Base-by-base conservation (phyloP, 2,888 invertebrate species). In the Busseola fusca region DNA sequence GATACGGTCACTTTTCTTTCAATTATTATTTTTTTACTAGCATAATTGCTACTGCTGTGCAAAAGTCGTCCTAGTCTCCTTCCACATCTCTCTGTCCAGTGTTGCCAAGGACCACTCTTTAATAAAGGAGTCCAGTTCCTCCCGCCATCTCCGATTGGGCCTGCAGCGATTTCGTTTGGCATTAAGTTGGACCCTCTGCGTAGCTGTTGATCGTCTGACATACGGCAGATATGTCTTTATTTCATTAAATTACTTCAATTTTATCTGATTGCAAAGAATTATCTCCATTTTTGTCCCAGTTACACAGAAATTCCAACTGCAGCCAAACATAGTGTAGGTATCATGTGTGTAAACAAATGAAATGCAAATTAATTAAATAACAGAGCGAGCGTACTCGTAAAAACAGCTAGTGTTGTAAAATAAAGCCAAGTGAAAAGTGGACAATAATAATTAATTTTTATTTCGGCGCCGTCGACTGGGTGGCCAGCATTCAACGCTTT, bases 361-460 rank as follows among this genome's bases (percentile, higher is more conserved):
- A 81, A 80, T 74, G 79, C 67, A 80, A 82, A 80, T 82, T 57
- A 69, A 72, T 78, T 76, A 72, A 80, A 80, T 72, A 80, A 72
- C 80, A 81, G 25, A 66, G 64, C 70, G 75, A 72, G 72, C 54
- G 64, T 27, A 70, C 45, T 74, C 75, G 63, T 70, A 65, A 76
- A 70, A 71, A 42, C 69, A 64, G 64, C 80, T 78, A 76, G 79
- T 82, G 69, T 75, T 71, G 76, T 72, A 65, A 79, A 82, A 81
- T 78, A 80, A 78, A 78, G 73, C 74, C 76, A 75, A 84, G 72
- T 79, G 76, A 82, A 78, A 82, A 77, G 76, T 77, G 80, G 66
- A 76, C 80, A 81, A 87, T 86, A 84, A 82, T 86, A 87, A 87
- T 87, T 85, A 86, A 79, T 85, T 87, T 87, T 87, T 87, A 84